A percentile compares a stretch with the other conserved stretches of the same genome.
These are phyloP conservation scores for Drosophila antonietae DNA, from an alignment of 2,888 invertebrate genomes.

Conservation along the genomic window DNA sequence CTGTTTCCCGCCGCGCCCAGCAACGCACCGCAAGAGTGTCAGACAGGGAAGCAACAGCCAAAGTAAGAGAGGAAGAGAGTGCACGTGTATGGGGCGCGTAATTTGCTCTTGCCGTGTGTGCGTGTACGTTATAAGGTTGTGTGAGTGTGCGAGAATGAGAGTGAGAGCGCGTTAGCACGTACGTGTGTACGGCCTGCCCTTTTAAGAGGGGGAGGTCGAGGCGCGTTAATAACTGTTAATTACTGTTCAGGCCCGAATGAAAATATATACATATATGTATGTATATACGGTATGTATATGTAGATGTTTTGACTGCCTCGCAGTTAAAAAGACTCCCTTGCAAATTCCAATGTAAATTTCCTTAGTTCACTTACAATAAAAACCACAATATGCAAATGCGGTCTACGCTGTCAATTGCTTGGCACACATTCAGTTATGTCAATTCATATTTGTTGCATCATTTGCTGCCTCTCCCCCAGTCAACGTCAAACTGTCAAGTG, in stretches of 20 bases:
- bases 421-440: slow-evolving; percentile 55
- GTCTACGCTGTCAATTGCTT: slow-evolving; percentile 48
- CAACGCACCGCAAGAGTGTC: slow-evolving; percentile 43
- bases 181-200: slow-evolving; percentile 40
- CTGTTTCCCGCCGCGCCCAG: slow-evolving; percentile 76
- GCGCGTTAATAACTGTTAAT: slow-evolving; percentile 23
- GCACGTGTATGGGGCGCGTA: slow-evolving; percentile 52
- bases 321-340: slow-evolving; percentile 24
- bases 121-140: not conserved
- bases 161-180: slow-evolving; percentile 43
- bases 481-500: slow-evolving; percentile 38
- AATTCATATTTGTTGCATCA: slow-evolving; percentile 58
- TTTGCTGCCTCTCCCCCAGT: slow-evolving; percentile 38
- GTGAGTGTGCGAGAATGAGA: slow-evolving; percentile 32
- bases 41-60: slow-evolving; percentile 67
- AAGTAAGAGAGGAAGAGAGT: slow-evolving; percentile 59
- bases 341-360: slow-evolving; percentile 35
- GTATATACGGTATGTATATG: not conserved
- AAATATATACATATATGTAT: slow-evolving; percentile 5
- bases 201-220: slow-evolving; percentile 23
- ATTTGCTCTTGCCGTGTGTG: slow-evolving; percentile 15
- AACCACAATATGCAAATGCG: slow-evolving; percentile 34
- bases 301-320: not conserved
- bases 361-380: slow-evolving; percentile 12
- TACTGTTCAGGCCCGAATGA: slow-evolving; percentile 21